Percentiles rank a stretch among this genome's conserved stretches.
Evolutionary conservation across 2,113 vertebrate species (phyloP).

Genomic region (Sylvia atricapilla): DNA sequence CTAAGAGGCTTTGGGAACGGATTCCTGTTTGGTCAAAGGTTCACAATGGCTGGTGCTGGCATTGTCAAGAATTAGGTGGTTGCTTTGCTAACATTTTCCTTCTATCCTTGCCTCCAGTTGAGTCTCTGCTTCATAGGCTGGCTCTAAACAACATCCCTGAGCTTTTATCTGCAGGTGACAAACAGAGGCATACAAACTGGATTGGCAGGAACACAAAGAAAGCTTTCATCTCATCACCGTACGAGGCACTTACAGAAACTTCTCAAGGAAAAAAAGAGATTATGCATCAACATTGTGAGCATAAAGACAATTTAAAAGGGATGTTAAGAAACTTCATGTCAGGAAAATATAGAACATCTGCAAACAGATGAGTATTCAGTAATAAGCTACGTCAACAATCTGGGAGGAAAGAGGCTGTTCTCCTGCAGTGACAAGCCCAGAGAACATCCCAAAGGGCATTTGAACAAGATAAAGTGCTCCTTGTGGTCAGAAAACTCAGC

Average conservation of each 20-base stretch:
- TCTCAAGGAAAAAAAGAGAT: conserved; percentile 63
- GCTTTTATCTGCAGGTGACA: conserved; percentile 67
- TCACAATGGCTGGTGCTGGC: conserved; percentile 10
- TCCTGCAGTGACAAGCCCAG: conserved; percentile 25
- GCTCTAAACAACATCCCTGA: conserved; percentile 36
- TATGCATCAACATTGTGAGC: conserved; percentile 66
- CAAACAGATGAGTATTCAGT: conserved; percentile 44
- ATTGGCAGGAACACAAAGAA: conserved; percentile 68
- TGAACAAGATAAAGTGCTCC: not conserved
- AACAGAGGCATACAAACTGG: conserved; percentile 56
- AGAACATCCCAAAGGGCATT: not conserved
- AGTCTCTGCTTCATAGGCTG: not conserved
- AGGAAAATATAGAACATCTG: conserved; percentile 68
- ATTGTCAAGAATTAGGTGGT: conserved; percentile 11
- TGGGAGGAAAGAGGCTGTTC: not conserved
- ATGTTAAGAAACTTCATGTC: conserved; percentile 71
- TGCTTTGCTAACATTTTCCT: conserved; percentile 40
- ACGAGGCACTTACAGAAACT: conserved; percentile 61
- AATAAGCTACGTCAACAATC: conserved; percentile 34
- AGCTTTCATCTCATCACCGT: conserved; percentile 62
- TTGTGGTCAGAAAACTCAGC: not conserved
- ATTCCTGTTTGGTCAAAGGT: conserved; percentile 15
- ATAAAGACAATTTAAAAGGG: conserved; percentile 70
- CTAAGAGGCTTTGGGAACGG: not conserved
- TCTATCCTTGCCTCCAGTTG: not conserved